A percentile compares a stretch with the other conserved stretches of the same genome.
Conservation (phyloP, 2,797 vertebrate genomes). For the Sciurus vulgaris region DNA sequence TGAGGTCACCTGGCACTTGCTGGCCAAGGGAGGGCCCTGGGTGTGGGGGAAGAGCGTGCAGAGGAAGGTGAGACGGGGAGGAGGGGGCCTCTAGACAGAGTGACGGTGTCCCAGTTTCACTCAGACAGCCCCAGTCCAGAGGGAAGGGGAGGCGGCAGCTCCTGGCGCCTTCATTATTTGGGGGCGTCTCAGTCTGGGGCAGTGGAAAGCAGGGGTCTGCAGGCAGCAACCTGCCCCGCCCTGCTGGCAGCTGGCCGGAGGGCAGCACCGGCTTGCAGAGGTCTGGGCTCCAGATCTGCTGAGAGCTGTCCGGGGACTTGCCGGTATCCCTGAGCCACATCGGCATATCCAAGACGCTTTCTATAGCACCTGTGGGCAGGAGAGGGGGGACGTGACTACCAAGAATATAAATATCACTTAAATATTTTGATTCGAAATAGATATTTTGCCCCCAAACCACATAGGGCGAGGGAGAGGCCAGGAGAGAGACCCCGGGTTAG, state of each 20-base stretch:
- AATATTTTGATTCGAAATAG: background rate
- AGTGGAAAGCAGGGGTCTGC: background rate
- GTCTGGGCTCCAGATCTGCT: background rate
- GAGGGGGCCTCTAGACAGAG: background rate
- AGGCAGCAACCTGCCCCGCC: background rate
- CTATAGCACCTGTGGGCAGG: background rate
- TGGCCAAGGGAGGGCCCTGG: background rate
- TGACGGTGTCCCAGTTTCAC: background rate
- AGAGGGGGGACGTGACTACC: accelerated
- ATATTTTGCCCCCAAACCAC: background rate
- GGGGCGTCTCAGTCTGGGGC: background rate
- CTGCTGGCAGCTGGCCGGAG: background rate
- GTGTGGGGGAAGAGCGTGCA: background rate
- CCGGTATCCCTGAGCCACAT: background rate
- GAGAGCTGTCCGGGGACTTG: background rate
- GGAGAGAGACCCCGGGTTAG: background rate
- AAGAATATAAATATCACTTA: background rate
- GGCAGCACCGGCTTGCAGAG: background rate
- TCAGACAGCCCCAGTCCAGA: background rate
- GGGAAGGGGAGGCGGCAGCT: background rate
- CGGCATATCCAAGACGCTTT: background rate
- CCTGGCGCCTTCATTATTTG: background rate
- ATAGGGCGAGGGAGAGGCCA: background rate
- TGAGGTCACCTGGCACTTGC: background rate
- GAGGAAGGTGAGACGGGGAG: background rate